Base-by-base conservation (phyloP, 2,888 invertebrate genomes). In the Lasioglossum villosulum region DNA sequence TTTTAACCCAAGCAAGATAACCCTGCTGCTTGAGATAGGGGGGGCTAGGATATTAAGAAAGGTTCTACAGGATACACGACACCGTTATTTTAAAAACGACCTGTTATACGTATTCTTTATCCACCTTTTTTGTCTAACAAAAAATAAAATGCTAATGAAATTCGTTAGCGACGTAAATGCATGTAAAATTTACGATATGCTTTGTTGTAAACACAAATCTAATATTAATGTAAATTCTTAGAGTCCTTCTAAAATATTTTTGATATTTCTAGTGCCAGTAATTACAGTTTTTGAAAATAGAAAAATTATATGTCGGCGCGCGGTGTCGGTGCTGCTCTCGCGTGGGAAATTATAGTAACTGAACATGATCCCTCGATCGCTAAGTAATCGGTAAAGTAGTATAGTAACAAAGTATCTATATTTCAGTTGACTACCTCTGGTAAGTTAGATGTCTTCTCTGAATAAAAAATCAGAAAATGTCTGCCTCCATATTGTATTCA, bases 261-360 rank as follows among this genome's bases (percentile, higher is more conserved):
- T 34, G 19, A 27, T 2, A 1, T 19, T 19, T 1, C 12, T 45
- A 5, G n/a, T 48, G 6, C 34, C 12, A 16, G 6, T 37, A 3
- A 45, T 48, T 14, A 23, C 4, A 48, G 12, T 6, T 4, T 8
- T 34, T 16, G 12, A 39, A 39, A n/a, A 70, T 70, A 5, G 34
- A 10, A 14, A 70, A 70, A 14, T 70, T 12, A n/a, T 23, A n/a
- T n/a, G 23, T 34, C 0, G 5, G 68, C 16, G 37, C 37, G 23
- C 37, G 23, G 68, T 63, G n/a, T 52, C 8, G 4, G 77, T 86
- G 81, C 84, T 86, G 84, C 75, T 68, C 14, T 37, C 34, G 23
- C 12, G 1, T 19, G 73, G 56, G 0, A 16, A 0, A 19, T 34
- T 0, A 10, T 3, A 45, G 0, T 5, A 23, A n/a, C n/a, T 45